These are phyloP conservation scores for Allacma fusca DNA, from an alignment of 2,888 invertebrate species.

Conservation along the genomic window DNA sequence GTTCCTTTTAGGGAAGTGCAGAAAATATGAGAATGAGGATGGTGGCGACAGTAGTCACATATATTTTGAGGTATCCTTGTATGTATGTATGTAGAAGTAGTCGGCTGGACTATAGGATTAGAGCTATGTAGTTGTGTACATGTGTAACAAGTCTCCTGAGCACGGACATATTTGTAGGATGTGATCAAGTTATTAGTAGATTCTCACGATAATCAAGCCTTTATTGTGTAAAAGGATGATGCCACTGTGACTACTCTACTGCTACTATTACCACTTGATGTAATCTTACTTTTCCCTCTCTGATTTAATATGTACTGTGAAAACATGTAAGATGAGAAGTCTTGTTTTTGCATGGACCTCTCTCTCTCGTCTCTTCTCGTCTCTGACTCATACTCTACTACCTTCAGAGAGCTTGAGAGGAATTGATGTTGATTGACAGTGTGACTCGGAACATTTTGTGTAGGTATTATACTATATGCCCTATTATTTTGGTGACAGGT, in stretches of 20 bases:
- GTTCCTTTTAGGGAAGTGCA: conserved; percentile 35
- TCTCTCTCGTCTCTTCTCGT: too few relatives aligned
- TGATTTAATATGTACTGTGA: too few relatives aligned
- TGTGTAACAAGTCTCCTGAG: too few relatives aligned
- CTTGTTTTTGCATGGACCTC: too few relatives aligned
- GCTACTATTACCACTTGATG: too few relatives aligned
- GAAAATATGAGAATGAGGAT: not conserved
- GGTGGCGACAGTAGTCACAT: not conserved
- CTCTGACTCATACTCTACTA: too few relatives aligned
- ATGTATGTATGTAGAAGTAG: conserved; percentile 17
- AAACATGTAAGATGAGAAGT: too few relatives aligned
- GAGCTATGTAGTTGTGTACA: too few relatives aligned
- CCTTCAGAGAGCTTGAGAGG: too few relatives aligned
- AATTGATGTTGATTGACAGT: not conserved
- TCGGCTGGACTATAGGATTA: too few relatives aligned
- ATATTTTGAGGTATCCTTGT: not conserved
- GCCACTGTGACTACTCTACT: too few relatives aligned
- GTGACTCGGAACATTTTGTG: not conserved
- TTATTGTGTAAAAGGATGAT: conserved; percentile 9
- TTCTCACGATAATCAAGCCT: conserved; percentile 33
- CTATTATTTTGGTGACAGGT: not conserved
- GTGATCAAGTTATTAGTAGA: conserved; percentile 14
- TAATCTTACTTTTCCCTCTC: not conserved
- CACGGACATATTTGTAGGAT: not conserved
- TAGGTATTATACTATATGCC: not conserved